phyloP scores from a whole-genome alignment of 2,113 vertebrate species.

The Hippolais icterina region DNA sequence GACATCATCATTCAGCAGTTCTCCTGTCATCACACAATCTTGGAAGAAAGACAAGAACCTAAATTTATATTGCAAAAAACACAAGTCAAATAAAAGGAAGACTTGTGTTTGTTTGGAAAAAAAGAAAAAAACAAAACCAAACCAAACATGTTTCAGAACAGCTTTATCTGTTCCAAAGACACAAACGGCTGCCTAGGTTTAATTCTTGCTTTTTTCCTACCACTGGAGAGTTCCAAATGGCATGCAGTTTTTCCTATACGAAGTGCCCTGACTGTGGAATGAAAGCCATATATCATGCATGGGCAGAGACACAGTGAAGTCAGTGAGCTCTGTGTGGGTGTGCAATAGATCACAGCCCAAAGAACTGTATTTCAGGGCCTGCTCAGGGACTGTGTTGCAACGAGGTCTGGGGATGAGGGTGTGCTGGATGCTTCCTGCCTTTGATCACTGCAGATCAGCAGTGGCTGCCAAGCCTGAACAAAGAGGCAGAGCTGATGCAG shows the following conservation, averaged over 20 bases:
- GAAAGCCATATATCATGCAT: background rate
- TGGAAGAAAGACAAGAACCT: background rate
- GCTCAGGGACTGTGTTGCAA: conserved; percentile 23
- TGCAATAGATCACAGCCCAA: background rate
- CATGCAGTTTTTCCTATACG: background rate
- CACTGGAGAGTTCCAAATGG: background rate
- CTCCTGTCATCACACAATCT: conserved; percentile 22
- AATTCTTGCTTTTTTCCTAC: background rate
- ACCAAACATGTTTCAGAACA: background rate
- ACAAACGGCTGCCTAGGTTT: background rate
- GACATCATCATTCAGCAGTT: conserved; percentile 35
- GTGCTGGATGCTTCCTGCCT: conserved; percentile 43
- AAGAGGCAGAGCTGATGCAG: background rate
- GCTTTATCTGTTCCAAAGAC: background rate
- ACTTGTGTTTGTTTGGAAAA: background rate
- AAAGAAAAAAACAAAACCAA: background rate
- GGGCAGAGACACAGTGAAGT: background rate
- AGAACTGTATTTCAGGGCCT: background rate
- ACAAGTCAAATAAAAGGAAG: background rate
- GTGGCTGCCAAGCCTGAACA: conserved; percentile 20
- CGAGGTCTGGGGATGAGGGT: background rate
- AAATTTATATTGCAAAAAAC: background rate
- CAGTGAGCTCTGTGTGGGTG: background rate
- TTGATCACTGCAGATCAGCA: background rate
- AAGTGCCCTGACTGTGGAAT: background rate